Conservation (phyloP, 2,888 invertebrate genomes). For the Tortrix viridana region DNA sequence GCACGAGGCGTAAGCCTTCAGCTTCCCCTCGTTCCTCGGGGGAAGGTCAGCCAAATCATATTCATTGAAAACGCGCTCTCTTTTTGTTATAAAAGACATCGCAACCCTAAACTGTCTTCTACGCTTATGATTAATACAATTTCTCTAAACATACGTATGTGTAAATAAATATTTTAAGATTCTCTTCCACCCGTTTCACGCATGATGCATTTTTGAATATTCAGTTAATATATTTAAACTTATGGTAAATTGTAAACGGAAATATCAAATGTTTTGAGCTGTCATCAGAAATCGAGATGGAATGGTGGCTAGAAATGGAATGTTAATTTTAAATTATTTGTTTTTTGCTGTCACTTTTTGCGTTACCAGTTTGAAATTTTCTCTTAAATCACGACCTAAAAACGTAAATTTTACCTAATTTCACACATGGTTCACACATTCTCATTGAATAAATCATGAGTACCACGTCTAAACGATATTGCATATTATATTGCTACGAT, state of each 20-base stretch:
- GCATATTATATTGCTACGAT: too few species aligned
- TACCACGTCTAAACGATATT: too few species aligned
- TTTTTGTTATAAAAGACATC: constrained; percentile 80
- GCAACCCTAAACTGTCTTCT: constrained; percentile 48
- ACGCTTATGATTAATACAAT: constrained; percentile 56
- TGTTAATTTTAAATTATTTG: constrained; percentile 57
- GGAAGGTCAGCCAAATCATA: constrained; percentile 75
- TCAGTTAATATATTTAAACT: constrained; percentile 55
- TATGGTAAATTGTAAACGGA: constrained; percentile 66
- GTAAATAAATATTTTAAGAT: constrained; percentile 59
- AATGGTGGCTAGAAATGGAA: constrained; percentile 65
- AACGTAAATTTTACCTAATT: too few species aligned
- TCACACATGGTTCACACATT: too few species aligned
- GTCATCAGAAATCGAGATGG: constrained; percentile 74
- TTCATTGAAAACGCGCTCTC: constrained; percentile 77
- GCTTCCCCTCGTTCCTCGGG: constrained; percentile 79
- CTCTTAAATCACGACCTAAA: not conserved
- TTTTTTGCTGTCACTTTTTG: constrained; percentile 37
- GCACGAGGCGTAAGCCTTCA: constrained; percentile 83
- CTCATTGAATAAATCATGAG: too few species aligned
- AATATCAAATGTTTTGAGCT: constrained; percentile 72
- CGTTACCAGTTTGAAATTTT: constrained; percentile 35
- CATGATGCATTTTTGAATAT: constrained; percentile 63
- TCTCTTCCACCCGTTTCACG: constrained; percentile 70
- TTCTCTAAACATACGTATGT: constrained; percentile 60